Evolutionary conservation across 2,888 invertebrate genomes (phyloP).

Genomic region (Pachymerium ferrugineum): DNA sequence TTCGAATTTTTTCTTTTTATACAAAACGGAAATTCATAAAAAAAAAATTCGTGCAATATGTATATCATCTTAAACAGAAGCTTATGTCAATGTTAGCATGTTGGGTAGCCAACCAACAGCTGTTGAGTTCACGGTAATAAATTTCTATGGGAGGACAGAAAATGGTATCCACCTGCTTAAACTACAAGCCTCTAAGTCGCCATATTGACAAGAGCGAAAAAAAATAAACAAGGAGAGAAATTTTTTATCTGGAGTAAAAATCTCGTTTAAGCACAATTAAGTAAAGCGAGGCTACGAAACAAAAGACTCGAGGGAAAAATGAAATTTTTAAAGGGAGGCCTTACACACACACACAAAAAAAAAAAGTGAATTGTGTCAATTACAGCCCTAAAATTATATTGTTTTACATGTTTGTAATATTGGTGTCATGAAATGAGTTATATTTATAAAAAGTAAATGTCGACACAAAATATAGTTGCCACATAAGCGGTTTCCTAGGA

Average conservation of each 20-base stretch:
- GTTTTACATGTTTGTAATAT: neutral
- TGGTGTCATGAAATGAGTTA: neutral
- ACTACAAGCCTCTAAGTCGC: neutral
- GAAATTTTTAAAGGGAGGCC: neutral
- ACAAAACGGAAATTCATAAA: too few relatives aligned
- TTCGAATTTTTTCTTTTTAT: neutral
- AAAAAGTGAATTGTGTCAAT: neutral
- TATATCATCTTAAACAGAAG: neutral
- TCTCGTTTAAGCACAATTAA: too few relatives aligned
- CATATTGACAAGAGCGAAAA: too few relatives aligned
- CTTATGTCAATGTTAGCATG: constrained; percentile 22
- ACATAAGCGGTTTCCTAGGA: too few relatives aligned
- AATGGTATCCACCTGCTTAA: constrained; percentile 12
- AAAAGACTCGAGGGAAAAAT: neutral
- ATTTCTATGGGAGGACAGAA: constrained; percentile 16
- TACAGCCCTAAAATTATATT: constrained; percentile 9
- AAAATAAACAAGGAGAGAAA: neutral
- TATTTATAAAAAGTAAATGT: neutral
- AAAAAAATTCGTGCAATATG: too few relatives aligned
- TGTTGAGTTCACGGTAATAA: constrained; percentile 17
- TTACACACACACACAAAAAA: neutral
- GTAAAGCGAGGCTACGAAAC: too few relatives aligned
- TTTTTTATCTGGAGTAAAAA: neutral
- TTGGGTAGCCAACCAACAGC: constrained; percentile 7
- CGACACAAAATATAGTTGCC: too few relatives aligned